Conservation (phyloP, 2,888 invertebrate species). For the Quadriops clusia region DNA sequence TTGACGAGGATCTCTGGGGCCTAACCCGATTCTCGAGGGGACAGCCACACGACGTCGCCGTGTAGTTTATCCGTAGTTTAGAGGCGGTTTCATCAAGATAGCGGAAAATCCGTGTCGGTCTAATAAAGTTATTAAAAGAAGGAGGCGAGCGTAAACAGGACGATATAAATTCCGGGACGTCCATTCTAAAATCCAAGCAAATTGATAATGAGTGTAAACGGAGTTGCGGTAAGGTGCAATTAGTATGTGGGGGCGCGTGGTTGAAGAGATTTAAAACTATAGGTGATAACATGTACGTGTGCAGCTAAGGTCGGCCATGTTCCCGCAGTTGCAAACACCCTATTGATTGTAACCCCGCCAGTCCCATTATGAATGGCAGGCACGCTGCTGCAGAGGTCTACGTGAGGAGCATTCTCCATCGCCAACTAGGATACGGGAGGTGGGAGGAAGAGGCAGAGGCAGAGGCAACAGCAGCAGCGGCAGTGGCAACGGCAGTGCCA, state of each 20-base stretch:
- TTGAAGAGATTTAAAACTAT: constrained; percentile 24
- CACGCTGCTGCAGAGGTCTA: constrained; percentile 48
- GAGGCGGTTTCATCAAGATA: too few relatives aligned
- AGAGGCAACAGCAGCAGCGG: constrained; percentile 38
- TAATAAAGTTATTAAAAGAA: too few relatives aligned
- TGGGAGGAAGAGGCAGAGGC: too few relatives aligned
- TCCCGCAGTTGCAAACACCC: constrained; percentile 38
- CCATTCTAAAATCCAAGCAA: constrained; percentile 4
- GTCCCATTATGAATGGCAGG: constrained; percentile 46
- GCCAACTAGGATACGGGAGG: too few relatives aligned
- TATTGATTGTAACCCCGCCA: constrained; percentile 38
- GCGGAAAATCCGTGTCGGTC: too few relatives aligned
- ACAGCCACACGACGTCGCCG: too few relatives aligned
- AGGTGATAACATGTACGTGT: constrained; percentile 30
- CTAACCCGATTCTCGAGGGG: too few relatives aligned
- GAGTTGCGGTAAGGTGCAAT: constrained; percentile 14
- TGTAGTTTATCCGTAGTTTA: too few relatives aligned
- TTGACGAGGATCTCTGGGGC: too few relatives aligned
- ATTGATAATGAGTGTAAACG: constrained; percentile 8
- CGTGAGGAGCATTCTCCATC: constrained; percentile 44
- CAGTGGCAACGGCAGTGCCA: constrained; percentile 9
- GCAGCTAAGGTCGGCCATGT: constrained; percentile 35
- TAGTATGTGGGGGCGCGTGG: constrained; percentile 21
- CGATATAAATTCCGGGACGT: too few relatives aligned
- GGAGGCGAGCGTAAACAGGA: too few relatives aligned